A percentile compares a stretch with the other conserved stretches of the same genome.
Evolutionary conservation across 2,797 vertebrate genomes (phyloP).

Genomic region (Pseudochaenichthys georgianus): DNA sequence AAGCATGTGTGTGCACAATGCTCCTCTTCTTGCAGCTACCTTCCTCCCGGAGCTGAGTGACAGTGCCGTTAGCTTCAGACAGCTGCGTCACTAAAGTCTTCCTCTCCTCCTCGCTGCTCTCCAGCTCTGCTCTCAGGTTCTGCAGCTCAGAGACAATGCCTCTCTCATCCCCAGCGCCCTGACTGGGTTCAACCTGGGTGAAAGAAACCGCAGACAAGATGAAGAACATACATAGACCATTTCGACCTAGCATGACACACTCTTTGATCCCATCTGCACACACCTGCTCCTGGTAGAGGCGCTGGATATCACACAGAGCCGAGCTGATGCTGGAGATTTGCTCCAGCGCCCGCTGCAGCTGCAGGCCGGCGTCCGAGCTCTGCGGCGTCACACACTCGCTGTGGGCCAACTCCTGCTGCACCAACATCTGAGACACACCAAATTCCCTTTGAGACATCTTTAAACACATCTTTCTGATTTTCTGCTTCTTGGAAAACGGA

Average conservation of each 20-base stretch:
- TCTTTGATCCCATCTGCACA: neutral
- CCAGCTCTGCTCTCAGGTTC: constrained; percentile 66
- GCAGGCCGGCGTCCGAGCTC: constrained; percentile 52
- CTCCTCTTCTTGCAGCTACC: constrained; percentile 65
- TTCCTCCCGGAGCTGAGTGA: constrained; percentile 73
- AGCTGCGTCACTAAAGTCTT: constrained; percentile 61
- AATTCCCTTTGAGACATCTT: constrained; percentile 33
- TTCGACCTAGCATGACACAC: rapidly evolving
- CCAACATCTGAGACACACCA: constrained; percentile 80
- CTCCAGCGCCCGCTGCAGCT: constrained; percentile 81
- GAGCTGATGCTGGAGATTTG: constrained; percentile 76
- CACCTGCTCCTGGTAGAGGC: constrained; percentile 76
- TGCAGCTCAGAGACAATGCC: constrained; percentile 65
- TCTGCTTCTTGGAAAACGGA: constrained; percentile 29
- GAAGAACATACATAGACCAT: neutral
- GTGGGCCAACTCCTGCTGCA: constrained; percentile 72
- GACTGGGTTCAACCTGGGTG: constrained; percentile 65
- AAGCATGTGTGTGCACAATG: neutral
- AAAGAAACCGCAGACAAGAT: too few species aligned
- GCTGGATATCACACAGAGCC: constrained; percentile 76
- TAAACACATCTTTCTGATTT: constrained; percentile 25
- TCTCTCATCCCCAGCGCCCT: constrained; percentile 50
- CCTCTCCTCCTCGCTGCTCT: constrained; percentile 66
- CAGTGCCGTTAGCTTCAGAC: constrained; percentile 48
- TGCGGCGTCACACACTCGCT: constrained; percentile 66